Conservation (phyloP, 2,797 vertebrate genomes). For the Scyliorhinus canicula region DNA sequence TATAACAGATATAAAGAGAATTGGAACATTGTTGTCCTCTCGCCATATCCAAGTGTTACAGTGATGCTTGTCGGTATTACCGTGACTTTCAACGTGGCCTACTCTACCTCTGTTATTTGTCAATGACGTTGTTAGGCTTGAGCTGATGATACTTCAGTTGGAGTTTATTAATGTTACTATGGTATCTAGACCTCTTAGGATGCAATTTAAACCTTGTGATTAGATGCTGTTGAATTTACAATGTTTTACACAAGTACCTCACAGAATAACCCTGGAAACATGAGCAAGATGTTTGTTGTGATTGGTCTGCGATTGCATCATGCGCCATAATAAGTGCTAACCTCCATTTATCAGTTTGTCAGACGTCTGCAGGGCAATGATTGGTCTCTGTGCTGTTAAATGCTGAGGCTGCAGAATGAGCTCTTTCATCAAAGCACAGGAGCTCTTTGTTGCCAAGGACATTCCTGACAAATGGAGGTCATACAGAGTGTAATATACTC, state of each 20-base stretch:
- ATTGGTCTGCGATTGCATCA: slow-evolving; percentile 14
- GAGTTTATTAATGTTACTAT: neutral
- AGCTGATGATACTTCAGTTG: neutral
- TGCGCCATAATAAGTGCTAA: slow-evolving; percentile 15
- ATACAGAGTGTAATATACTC: slow-evolving; percentile 2
- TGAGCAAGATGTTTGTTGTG: slow-evolving; percentile 5
- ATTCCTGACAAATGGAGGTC: slow-evolving; percentile 31
- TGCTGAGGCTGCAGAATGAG: slow-evolving; percentile 31
- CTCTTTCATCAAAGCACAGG: slow-evolving; percentile 34
- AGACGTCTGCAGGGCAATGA: slow-evolving; percentile 19
- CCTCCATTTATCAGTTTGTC: slow-evolving; percentile 35
- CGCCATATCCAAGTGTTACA: neutral
- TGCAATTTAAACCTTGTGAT: neutral
- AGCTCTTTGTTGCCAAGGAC: slow-evolving; percentile 37
- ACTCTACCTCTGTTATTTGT: neutral
- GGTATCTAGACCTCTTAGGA: neutral
- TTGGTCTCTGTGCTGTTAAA: slow-evolving; percentile 19
- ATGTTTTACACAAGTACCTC: neutral
- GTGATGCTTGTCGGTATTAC: neutral
- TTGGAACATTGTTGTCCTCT: neutral
- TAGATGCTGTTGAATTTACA: neutral
- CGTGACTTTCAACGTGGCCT: neutral
- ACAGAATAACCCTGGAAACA: neutral
- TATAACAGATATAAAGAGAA: neutral
- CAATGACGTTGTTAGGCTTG: neutral